phyloP scores from a whole-genome alignment of 2,113 vertebrate species.

The Catagonus wagneri region DNA sequence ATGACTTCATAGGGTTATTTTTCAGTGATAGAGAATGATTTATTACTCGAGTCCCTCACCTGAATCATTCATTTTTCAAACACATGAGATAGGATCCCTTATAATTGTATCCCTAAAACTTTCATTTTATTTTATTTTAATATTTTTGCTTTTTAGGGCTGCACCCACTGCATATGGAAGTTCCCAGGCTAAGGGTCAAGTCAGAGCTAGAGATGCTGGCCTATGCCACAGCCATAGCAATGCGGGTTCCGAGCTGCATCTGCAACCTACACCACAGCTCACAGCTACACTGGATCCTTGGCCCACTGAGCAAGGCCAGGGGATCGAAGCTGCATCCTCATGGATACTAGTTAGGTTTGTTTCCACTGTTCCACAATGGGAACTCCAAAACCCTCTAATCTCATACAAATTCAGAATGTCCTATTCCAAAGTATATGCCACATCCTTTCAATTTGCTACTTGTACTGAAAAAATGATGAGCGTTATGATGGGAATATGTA shows the following conservation, averaged over 20 bases:
- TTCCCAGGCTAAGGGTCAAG: too few relatives aligned
- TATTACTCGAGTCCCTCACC: not conserved
- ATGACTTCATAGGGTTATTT: not conserved
- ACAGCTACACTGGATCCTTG: too few relatives aligned
- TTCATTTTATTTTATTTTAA: not conserved
- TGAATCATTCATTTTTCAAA: slow-evolving; percentile 11
- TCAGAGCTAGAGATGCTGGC: too few relatives aligned
- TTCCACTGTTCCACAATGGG: too few relatives aligned
- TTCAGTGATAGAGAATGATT: not conserved
- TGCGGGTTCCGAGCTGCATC: too few relatives aligned
- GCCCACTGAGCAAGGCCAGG: too few relatives aligned
- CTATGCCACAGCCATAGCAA: too few relatives aligned
- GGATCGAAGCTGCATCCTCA: too few relatives aligned
- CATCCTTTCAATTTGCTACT: not conserved
- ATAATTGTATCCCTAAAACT: not conserved
- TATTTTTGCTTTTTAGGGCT: too few relatives aligned
- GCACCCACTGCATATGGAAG: too few relatives aligned
- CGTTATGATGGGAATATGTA: not conserved
- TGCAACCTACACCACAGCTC: too few relatives aligned
- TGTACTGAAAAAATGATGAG: not conserved
- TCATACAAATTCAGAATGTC: not conserved
- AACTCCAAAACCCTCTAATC: not conserved
- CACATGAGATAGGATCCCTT: not conserved
- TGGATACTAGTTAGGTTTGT: too few relatives aligned
- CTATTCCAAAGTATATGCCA: not conserved